Base-by-base conservation (phyloP, 2,113 vertebrate genomes). In the Thinocorus orbignyianus region DNA sequence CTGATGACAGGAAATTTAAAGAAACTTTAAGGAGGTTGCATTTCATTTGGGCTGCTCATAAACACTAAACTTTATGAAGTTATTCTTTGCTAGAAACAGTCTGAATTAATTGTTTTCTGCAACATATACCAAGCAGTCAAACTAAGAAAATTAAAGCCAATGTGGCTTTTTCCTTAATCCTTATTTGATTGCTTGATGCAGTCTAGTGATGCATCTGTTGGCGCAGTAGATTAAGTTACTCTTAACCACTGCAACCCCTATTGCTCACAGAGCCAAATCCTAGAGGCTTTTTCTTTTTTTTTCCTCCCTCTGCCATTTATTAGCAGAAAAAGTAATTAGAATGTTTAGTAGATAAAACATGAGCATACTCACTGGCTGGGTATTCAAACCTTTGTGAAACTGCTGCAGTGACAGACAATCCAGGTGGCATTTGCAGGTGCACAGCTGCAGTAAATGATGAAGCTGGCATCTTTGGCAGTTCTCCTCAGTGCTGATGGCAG, bases 161-260 rank as follows among this genome's bases (percentile, higher is more conserved):
- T 90, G 65, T 74, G 94, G 84, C 86, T 94, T 93, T 90, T 96
- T 71, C 88, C 66, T 71, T 96, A 97, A 97, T 97, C 86, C 96
- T 39, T 95, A 94, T 97, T 87, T 92, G 97, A 92, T 97, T 94
- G 87, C 81, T 88, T 96, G 97, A 95, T 88, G 93, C 51, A 97
- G 66, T 87, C 74, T 88, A 92, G 64, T 88, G 76, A 60, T 93
- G 86, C 83, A 74, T 93, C 81, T 90, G 65, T 58, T 95, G 68
- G 93, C 42, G 14, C 60, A 88, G 84, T 82, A 84, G 44, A 96
- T 96, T 83, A 95, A 91, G 81, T 96, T 93, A 94, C 83, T 95
- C 52, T 95, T 61, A 97, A 95, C 81, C 90, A 73, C 81, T 35
- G 86, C 66, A 92, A 61, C 68, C 83, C 72, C 28, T 88, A n/a